Conservation (phyloP, 2,888 invertebrate genomes). For the Tinea semifulvella region DNA sequence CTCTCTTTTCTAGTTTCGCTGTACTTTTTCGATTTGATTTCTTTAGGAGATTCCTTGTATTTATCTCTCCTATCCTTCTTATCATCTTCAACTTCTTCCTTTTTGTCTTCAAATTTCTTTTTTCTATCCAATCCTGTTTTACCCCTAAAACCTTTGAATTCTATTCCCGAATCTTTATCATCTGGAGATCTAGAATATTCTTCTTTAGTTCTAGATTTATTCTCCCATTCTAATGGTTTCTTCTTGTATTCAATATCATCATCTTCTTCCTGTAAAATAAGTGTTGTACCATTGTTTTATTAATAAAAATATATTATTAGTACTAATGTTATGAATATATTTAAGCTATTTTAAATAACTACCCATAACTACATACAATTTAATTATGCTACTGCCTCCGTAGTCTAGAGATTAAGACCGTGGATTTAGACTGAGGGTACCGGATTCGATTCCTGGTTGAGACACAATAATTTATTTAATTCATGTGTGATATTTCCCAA, state of each 20-base stretch:
- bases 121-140: constrained; percentile 52
- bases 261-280: constrained; percentile 43
- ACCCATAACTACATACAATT: too few species aligned
- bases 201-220: constrained; percentile 44
- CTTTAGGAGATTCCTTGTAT: constrained; percentile 51
- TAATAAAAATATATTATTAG: too few species aligned
- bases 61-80: constrained; percentile 45
- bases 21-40: constrained; percentile 57
- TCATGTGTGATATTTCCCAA: too few species aligned
- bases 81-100: constrained; percentile 44
- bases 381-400: too few species aligned
- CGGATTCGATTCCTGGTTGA: too few species aligned
- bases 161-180: constrained; percentile 38
- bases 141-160: constrained; percentile 52
- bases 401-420: too few species aligned
- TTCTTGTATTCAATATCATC: constrained; percentile 58
- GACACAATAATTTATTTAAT: too few species aligned
- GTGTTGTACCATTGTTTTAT: too few species aligned
- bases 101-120: constrained; percentile 47
- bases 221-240: constrained; percentile 56
- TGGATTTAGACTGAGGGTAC: too few species aligned
- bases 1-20: constrained; percentile 59
- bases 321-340: too few species aligned
- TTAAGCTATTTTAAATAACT: too few species aligned
- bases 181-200: constrained; percentile 28